Conservation (phyloP, 92 coral and sea anemone species). For the Siderastrea siderea region DNA sequence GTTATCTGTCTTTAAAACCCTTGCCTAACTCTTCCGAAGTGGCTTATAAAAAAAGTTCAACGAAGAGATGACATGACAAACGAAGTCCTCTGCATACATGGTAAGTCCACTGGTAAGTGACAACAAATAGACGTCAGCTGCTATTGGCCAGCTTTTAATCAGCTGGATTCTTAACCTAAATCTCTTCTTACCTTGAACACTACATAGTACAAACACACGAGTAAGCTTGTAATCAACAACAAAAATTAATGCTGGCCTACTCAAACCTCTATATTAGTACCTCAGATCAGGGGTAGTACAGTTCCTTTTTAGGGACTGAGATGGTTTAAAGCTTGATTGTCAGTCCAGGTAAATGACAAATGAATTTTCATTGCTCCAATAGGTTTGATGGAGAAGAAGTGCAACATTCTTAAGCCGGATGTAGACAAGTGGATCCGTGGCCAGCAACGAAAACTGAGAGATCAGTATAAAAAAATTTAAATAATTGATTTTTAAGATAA, state of each 20-base stretch:
- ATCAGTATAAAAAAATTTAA: slow-evolving; percentile 14
- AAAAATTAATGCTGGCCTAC: neutral
- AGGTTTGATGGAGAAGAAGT: slow-evolving; percentile 58
- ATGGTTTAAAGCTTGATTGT: neutral
- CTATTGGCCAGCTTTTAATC: slow-evolving; percentile 6
- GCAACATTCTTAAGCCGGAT: slow-evolving; percentile 2
- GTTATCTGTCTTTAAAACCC: too few species aligned
- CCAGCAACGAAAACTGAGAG: slow-evolving; percentile 54
- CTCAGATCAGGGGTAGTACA: neutral
- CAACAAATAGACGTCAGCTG: too few species aligned
- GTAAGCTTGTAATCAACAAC: neutral
- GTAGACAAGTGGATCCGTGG: slow-evolving; percentile 55
- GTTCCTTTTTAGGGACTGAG: neutral
- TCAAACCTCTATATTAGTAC: neutral
- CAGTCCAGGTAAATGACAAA: slow-evolving; percentile 2
- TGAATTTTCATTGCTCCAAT: slow-evolving; percentile 1
- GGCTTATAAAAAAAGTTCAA: too few species aligned
- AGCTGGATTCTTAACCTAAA: neutral
- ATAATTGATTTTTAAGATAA: neutral
- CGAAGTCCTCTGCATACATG: too few species aligned
- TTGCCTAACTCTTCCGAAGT: too few species aligned
- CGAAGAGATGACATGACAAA: too few species aligned
- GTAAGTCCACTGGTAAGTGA: too few species aligned
- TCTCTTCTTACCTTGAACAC: neutral
- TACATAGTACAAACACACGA: neutral